Evolutionary conservation across 2,113 vertebrate genomes (phyloP), one percentile per base, ranked within the genome.

Genomic region (Phaethon lepturus): DNA sequence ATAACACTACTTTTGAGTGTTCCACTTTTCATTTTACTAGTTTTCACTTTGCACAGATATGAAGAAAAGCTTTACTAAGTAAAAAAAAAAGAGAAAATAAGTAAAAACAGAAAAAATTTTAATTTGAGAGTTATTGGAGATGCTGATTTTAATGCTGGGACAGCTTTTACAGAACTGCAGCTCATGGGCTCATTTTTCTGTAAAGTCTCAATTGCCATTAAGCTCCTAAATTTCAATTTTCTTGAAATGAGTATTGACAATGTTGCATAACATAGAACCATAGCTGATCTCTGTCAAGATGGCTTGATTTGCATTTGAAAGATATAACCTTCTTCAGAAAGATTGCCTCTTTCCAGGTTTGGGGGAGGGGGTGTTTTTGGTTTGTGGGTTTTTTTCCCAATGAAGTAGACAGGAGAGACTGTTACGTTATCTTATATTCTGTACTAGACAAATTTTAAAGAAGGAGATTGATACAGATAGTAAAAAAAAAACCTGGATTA

Each of bases 61-160:
- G 13, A 92, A 66, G 17, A 81, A 91, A 85, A 74, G 1, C 2
- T 82, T 85, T 49, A 56, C 4, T 15, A 71, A 71, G 12, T 18
- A 45, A 38, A 47, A 23, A 55, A 31, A 1, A 3, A 31, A 3
- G 19, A 49, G 33, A 81, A 93, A 77, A 64, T 20, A 10, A 68
- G 6, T 42, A 78, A 79, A 55, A 26, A 2, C 3, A 72, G 4
- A 13, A 7, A 45, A 44, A 55, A 24, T 6, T 4, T 35, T 14
- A 33, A 40, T 49, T 66, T 0, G 0, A 69, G 23, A 60, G 4
- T 22, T 63, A 28, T 7, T 3, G 44, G 19, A 66, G 8, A 72
- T 3, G 0, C 1, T n/a, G 11, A 47, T 90, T 91, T 89, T 23
- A 60, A 8, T 10, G 2, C 11, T 55, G 13, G 8, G 4, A 44